These are phyloP conservation scores for Megalopta genalis DNA, from an alignment of 1,140 invertebrate genomes.

Conservation along the genomic window DNA sequence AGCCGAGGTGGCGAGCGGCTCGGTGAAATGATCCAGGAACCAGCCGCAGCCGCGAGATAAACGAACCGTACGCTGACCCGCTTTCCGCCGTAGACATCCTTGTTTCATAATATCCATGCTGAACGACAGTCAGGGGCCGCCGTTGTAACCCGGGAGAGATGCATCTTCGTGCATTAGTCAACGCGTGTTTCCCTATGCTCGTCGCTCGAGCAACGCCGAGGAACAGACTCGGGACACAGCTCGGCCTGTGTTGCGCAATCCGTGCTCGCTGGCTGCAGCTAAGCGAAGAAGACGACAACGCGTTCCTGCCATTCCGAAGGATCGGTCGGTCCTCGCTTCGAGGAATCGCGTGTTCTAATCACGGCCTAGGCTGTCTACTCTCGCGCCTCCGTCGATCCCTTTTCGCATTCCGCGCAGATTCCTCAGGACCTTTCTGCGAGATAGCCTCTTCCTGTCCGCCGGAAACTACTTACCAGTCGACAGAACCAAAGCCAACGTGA, in stretches of 20 bases:
- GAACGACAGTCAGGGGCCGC: slow-evolving; percentile 44
- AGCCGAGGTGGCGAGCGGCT: slow-evolving; percentile 5
- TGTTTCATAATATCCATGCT: slow-evolving; percentile 67
- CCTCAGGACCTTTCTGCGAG: too few species aligned
- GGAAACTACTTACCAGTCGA: too few species aligned
- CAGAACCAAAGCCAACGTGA: too few species aligned
- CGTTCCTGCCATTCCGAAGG: slow-evolving; percentile 50
- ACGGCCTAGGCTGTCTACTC: not conserved
- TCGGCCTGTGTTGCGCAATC: slow-evolving; percentile 29
- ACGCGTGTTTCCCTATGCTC: slow-evolving; percentile 23
- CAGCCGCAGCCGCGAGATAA: slow-evolving; percentile 59
- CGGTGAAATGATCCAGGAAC: slow-evolving; percentile 65
- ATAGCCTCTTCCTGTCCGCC: too few species aligned
- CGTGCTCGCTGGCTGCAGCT: not conserved
- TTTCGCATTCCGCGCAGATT: not conserved
- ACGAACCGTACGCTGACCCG: slow-evolving; percentile 68
- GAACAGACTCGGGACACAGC: slow-evolving; percentile 4
- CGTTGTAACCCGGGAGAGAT: slow-evolving; percentile 45
- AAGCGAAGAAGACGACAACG: slow-evolving; percentile 19
- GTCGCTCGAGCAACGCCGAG: slow-evolving; percentile 11
- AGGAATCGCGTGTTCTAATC: too few species aligned
- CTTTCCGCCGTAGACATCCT: slow-evolving; percentile 70
- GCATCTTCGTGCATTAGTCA: slow-evolving; percentile 55
- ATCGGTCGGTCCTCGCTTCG: slow-evolving; percentile 43
- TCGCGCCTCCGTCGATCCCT: not conserved